Evolutionary conservation across 1,140 invertebrate species (phyloP).

Genomic region (Pseudomyrmex sp.): DNA sequence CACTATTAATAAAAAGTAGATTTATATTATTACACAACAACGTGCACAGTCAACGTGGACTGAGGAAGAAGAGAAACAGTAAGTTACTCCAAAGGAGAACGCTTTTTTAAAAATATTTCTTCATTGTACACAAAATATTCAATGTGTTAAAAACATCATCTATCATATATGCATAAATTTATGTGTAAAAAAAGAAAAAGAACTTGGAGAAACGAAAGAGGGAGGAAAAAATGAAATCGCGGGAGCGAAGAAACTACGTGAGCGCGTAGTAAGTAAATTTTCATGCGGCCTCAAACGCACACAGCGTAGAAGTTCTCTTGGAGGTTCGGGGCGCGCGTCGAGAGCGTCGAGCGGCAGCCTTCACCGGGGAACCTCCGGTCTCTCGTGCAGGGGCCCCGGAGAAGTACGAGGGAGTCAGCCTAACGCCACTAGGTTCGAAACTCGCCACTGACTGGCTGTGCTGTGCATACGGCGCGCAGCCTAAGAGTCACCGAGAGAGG

Average conservation of each 20-base stretch:
- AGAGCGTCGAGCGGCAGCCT: conserved; percentile 32
- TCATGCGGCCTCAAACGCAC: conserved; percentile 31
- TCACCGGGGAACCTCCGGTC: conserved; percentile 61
- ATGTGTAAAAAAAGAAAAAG: background rate
- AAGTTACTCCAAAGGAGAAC: too few relatives aligned
- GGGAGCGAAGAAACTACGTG: conserved; percentile 13
- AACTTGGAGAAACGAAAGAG: conserved; percentile 18
- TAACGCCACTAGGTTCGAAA: conserved; percentile 72
- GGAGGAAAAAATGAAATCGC: conserved; percentile 14
- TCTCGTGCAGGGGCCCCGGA: conserved; percentile 62
- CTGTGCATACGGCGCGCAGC: conserved; percentile 68
- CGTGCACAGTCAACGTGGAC: too few relatives aligned
- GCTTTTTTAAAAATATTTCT: too few relatives aligned
- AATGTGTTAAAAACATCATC: too few relatives aligned
- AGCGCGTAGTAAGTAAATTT: conserved; percentile 40
- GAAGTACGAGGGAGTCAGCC: conserved; percentile 60
- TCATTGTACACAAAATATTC: too few relatives aligned
- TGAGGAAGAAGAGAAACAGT: too few relatives aligned
- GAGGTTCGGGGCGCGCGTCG: conserved; percentile 25
- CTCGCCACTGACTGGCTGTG: conserved; percentile 72
- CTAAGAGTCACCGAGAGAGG: conserved; percentile 61
- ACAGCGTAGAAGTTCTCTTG: conserved; percentile 4
- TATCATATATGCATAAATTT: too few relatives aligned
- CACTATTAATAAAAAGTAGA: too few relatives aligned
- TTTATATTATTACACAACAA: too few relatives aligned